These are phyloP conservation scores for Andrena camellia DNA, from an alignment of 2,888 invertebrate species.

Conservation along the genomic window DNA sequence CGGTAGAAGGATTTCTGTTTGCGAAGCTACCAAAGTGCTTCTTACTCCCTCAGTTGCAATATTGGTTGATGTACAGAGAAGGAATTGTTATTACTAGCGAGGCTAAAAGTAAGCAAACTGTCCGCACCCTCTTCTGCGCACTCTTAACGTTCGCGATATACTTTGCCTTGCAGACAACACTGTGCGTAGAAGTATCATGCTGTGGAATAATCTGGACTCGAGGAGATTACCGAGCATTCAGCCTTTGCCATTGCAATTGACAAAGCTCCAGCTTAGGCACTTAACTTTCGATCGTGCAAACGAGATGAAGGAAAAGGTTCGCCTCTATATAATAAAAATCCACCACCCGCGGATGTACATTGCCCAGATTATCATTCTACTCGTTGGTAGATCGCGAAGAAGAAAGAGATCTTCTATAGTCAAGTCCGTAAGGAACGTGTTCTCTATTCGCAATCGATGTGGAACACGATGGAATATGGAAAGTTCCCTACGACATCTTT, in stretches of 20 bases:
- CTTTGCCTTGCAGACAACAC: constrained; percentile 65
- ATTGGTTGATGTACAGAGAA: constrained; percentile 80
- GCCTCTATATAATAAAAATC: not conserved
- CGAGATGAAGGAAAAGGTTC: constrained; percentile 72
- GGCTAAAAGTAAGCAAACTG: constrained; percentile 66
- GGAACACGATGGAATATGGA: constrained; percentile 79
- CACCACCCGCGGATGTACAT: not conserved
- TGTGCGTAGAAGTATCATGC: constrained; percentile 50
- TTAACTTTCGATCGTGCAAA: constrained; percentile 71
- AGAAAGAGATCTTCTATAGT: constrained; percentile 72
- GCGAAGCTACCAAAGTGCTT: constrained; percentile 79
- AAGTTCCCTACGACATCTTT: constrained; percentile 77
- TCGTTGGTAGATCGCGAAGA: constrained; percentile 70
- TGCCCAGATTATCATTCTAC: constrained; percentile 17
- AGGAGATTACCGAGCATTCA: constrained; percentile 29
- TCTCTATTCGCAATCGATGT: constrained; percentile 70
- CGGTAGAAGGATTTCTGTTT: constrained; percentile 77
- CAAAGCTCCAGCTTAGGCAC: constrained; percentile 46
- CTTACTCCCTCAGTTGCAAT: constrained; percentile 78
- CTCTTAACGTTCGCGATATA: not conserved
- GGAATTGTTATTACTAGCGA: constrained; percentile 67
- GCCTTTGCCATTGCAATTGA: constrained; percentile 63
- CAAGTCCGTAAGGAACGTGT: constrained; percentile 75
- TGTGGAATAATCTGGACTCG: constrained; percentile 66
- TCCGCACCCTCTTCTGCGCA: not conserved